Base-by-base conservation (phyloP, 2,888 invertebrate genomes). In the Rhamnusium bicolor region DNA sequence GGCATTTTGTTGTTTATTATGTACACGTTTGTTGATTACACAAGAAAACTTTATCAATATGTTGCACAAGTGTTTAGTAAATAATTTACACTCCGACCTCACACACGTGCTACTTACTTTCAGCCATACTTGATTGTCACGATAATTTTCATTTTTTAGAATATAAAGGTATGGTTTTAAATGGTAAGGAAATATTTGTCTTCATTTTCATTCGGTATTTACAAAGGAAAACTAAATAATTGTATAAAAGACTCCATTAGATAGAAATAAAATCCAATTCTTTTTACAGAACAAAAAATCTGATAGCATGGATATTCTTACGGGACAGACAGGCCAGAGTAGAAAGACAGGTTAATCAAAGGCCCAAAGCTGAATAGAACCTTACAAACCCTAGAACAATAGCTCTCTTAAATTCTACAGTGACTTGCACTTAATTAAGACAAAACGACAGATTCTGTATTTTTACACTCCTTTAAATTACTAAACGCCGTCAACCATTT, bases 371-470 rank as follows among this genome's bases (percentile, higher is more conserved):
- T 66, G 67, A 77, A 78, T 76, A 75, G 75, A 74, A 79, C 75
- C 75, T 62, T 76, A 74, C 70, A 78, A 77, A 77, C 75, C 71
- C 72, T 67, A 71, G 75, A 76, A 79, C 79, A 77, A 79, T 79
- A 73, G 76, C 78, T 75, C 73, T 78, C 73, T 78, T 78, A 77
- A 78, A 79, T 63, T 71, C 72, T 62, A 78, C 77, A 79, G 73
- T 77, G 75, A 75, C 75, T 77, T 75, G 73, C 73, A 78, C 78
- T 78, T 79, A 79, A 79, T 79, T 79, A 79, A 76, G 58, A 32
- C 53, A 70, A 65, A 68, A 65, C 63, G 65, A 47, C 63, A 56
- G 63, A 65, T 70, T 70, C 58, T 49, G 58, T 53, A 70, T 70
- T 70, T 70, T 70, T 70, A 58, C 49, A 27, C 10, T 58, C 32